Percentiles rank a stretch among this genome's conserved stretches.
Evolutionary conservation across 2,113 vertebrate species (phyloP).

Genomic region (Ammodytes dubius): DNA sequence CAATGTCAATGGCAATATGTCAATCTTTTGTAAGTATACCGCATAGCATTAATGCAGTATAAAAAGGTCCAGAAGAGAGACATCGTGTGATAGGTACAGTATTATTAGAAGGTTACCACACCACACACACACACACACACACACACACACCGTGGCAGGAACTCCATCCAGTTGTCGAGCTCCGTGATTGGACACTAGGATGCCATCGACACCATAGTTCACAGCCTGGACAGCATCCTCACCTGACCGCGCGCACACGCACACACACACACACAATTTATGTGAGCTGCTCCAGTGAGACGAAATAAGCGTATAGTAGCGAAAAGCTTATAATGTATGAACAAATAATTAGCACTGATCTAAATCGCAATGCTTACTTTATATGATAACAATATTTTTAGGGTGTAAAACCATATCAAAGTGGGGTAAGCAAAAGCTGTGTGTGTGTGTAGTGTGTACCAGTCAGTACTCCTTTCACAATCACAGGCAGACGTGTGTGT

Average conservation of each 20-base stretch:
- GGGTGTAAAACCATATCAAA: too few species aligned
- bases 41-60: not conserved
- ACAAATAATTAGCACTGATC: too few species aligned
- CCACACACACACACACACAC: conserved; percentile 2
- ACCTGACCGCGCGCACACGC: conserved; percentile 74
- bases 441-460: conserved; percentile 76
- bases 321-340: too few species aligned
- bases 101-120: not conserved
- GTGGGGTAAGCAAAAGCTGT: not conserved
- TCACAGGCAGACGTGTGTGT: conserved; percentile 90
- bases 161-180: conserved; percentile 89
- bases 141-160: conserved; percentile 86
- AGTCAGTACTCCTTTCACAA: conserved; percentile 92
- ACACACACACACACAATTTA: not conserved
- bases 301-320: too few species aligned
- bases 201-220: conserved; percentile 89
- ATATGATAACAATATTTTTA: too few species aligned
- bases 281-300: too few species aligned
- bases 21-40: not conserved
- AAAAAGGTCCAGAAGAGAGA: not conserved
- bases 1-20: not conserved
- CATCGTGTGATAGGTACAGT: not conserved
- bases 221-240: conserved; percentile 91
- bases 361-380: too few species aligned
- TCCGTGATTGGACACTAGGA: conserved; percentile 97